These are phyloP conservation scores for Drosophila bifasciata DNA, from an alignment of 1,140 invertebrate species.

Conservation along the genomic window DNA sequence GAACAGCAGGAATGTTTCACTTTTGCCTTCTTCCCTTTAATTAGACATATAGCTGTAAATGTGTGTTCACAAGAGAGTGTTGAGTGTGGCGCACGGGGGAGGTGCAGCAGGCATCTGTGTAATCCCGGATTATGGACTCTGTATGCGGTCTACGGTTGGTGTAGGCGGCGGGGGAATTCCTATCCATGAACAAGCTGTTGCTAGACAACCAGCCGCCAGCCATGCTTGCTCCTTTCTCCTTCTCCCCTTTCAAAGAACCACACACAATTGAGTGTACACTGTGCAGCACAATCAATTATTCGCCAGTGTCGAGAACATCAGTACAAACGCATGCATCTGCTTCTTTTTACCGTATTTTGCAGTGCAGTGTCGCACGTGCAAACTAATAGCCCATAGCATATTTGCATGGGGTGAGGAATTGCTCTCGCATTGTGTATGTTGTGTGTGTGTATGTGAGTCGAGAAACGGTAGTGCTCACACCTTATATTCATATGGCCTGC, in stretches of 20 bases:
- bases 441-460: background rate
- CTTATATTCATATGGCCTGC: background rate
- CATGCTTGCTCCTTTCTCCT: background rate
- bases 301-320: background rate
- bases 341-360: background rate
- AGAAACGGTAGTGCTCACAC: background rate
- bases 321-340: background rate
- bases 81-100: too few relatives aligned
- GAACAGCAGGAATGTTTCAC: conserved; percentile 4
- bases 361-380: background rate
- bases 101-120: background rate
- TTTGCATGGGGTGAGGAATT: too few relatives aligned
- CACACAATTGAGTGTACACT: background rate
- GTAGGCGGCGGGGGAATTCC: too few relatives aligned
- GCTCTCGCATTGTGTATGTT: background rate
- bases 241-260: background rate
- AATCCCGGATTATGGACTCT: conserved; percentile 29
- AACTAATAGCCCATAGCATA: too few relatives aligned
- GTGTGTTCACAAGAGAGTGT: too few relatives aligned
- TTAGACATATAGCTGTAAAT: conserved; percentile 8
- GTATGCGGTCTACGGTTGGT: conserved; percentile 1
- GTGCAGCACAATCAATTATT: conserved; percentile 12
- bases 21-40: conserved; percentile 12
- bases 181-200: conserved; percentile 20
- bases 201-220: conserved; percentile 32